A percentile compares a stretch with the other conserved stretches of the same genome.
Conservation (phyloP, 2,888 invertebrate genomes). For the Bedellia somnulentella region DNA sequence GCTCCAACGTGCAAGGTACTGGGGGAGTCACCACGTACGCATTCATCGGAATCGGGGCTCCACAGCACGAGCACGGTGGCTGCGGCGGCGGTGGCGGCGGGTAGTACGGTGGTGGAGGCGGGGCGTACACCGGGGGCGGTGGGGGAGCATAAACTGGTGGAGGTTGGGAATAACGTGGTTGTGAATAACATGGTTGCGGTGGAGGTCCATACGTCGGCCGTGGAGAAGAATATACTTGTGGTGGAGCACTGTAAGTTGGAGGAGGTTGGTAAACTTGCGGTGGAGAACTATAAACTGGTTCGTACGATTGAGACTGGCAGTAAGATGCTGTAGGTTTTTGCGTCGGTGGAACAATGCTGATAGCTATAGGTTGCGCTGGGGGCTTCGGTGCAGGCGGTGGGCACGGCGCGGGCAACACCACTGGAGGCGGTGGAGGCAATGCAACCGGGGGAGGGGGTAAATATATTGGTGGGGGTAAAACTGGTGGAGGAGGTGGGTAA, state of each 20-base stretch:
- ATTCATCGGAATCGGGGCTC: slow-evolving; percentile 27
- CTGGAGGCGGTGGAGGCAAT: background rate
- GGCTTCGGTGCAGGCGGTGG: slow-evolving; percentile 12
- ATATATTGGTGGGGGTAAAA: slow-evolving; percentile 13
- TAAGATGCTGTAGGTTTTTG: too few relatives aligned
- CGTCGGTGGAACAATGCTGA: slow-evolving; percentile 12
- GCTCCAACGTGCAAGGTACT: slow-evolving; percentile 35
- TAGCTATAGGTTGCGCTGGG: slow-evolving; percentile 12
- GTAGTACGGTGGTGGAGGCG: slow-evolving; percentile 10
- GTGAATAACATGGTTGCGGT: slow-evolving; percentile 7
- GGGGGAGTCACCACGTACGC: slow-evolving; percentile 38
- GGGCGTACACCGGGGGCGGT: slow-evolving; percentile 13
- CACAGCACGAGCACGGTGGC: background rate
- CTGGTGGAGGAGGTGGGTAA: slow-evolving; percentile 5
- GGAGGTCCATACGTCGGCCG: slow-evolving; percentile 9
- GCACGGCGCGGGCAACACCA: slow-evolving; percentile 14
- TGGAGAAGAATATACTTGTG: slow-evolving; percentile 10
- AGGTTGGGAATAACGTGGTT: too few relatives aligned
- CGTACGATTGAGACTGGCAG: too few relatives aligned
- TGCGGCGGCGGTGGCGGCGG: slow-evolving; percentile 17
- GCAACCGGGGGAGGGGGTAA: slow-evolving; percentile 12
- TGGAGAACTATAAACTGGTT: too few relatives aligned
- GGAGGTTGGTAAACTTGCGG: too few relatives aligned
- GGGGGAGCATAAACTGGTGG: slow-evolving; percentile 15
- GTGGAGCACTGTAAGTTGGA: too few relatives aligned